phyloP scores from a whole-genome alignment of 2,113 vertebrate species.

The Hemicordylus capensis region DNA sequence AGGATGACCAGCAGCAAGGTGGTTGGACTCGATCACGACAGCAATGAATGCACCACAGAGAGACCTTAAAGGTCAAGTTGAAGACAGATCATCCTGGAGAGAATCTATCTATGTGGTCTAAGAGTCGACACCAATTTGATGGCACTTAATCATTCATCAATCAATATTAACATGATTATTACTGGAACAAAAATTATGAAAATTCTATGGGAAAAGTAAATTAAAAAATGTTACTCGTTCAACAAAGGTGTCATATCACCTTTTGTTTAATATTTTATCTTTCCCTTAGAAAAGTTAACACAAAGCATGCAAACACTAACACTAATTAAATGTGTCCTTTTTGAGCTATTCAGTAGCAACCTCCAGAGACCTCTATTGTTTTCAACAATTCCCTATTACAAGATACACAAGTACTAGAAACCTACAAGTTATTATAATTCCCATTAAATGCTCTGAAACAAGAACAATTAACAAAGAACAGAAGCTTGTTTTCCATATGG shows the following conservation, averaged over 20 bases:
- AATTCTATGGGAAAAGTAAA: not conserved
- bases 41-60: no score
- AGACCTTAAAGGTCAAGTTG: no score
- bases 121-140: no score
- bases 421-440: slow-evolving; percentile 71
- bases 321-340: slow-evolving; percentile 59
- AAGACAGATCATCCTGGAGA: no score
- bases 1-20: no score
- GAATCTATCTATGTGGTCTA: no score
- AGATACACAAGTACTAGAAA: slow-evolving; percentile 72
- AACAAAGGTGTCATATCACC: slow-evolving; percentile 46
- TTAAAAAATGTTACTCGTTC: slow-evolving; percentile 26
- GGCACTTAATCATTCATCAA: no score
- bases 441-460: slow-evolving; percentile 72
- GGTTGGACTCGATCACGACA: no score
- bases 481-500: slow-evolving; percentile 68
- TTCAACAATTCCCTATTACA: slow-evolving; percentile 68
- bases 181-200: slow-evolving; percentile 7
- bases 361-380: slow-evolving; percentile 63
- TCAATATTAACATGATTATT: slow-evolving; percentile 19
- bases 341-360: slow-evolving; percentile 48
- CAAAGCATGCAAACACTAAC: slow-evolving; percentile 44
- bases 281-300: slow-evolving; percentile 61
- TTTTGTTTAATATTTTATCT: slow-evolving; percentile 67
- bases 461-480: slow-evolving; percentile 74